These are phyloP conservation scores for Mylabris phalerata DNA, from an alignment of 1,140 invertebrate genomes.

Conservation along the genomic window DNA sequence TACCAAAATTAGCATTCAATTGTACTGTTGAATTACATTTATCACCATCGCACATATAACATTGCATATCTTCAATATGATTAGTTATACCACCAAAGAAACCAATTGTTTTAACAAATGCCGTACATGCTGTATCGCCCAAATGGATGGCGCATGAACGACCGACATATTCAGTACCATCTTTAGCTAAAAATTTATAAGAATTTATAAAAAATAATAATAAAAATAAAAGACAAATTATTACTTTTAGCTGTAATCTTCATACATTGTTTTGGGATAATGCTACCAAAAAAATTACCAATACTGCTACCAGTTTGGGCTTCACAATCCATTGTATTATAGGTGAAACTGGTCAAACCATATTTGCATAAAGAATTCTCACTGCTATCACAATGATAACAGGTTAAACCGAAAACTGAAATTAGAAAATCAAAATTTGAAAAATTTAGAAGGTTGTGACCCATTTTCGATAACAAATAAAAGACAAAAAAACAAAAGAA, in stretches of 20 bases:
- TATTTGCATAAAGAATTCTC: constrained; percentile 25
- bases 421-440: constrained; percentile 1
- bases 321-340: constrained; percentile 26
- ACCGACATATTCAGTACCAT: constrained; percentile 30
- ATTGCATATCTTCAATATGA: constrained; percentile 20
- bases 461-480: no score
- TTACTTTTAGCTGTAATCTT: constrained; percentile 31
- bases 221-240: background rate
- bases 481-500: no score
- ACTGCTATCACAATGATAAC: constrained; percentile 30
- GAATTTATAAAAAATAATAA: background rate
- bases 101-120: constrained; percentile 38
- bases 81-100: constrained; percentile 10
- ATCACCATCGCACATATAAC: constrained; percentile 32
- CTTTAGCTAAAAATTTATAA: constrained; percentile 4
- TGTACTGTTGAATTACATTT: constrained; percentile 34
- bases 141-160: constrained; percentile 30
- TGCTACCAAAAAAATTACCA: constrained; percentile 19
- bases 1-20: background rate
- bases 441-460: no score
- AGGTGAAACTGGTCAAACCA: constrained; percentile 28
- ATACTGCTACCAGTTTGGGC: constrained; percentile 1
- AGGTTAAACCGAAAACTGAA: constrained; percentile 25
- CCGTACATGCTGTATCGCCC: constrained; percentile 25
- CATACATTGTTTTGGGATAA: constrained; percentile 28